Conservation (phyloP, 2,113 vertebrate species). For the Cinclus cinclus region DNA sequence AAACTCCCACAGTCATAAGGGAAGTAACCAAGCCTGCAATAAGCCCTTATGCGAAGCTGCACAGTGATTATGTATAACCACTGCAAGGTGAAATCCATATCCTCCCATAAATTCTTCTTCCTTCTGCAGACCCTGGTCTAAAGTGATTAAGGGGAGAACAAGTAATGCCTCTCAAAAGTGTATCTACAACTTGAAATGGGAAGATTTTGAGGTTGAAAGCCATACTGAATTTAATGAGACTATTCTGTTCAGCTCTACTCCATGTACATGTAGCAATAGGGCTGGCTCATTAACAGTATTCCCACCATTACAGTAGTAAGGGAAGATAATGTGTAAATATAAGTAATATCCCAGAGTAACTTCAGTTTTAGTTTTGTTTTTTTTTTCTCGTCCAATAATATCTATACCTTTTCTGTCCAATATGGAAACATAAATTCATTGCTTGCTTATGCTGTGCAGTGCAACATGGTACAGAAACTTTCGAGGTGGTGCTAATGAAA, state of each 20-base stretch:
- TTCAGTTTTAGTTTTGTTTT: neutral
- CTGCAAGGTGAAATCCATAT: neutral
- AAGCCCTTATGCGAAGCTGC: neutral
- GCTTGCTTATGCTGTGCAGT: neutral
- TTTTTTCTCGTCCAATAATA: neutral
- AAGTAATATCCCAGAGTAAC: neutral
- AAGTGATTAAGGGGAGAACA: neutral
- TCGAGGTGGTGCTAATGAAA: neutral
- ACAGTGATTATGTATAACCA: neutral
- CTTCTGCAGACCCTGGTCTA: neutral
- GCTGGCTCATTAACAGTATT: neutral
- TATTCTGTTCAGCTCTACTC: neutral
- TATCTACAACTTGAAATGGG: neutral
- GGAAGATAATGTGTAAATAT: neutral
- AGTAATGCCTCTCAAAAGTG: neutral
- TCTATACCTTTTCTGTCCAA: neutral
- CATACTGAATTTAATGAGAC: neutral
- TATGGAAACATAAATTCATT: neutral
- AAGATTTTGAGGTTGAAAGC: neutral
- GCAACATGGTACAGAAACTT: neutral
- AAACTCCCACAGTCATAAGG: neutral
- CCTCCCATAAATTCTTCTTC: neutral
- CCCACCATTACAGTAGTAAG: neutral
- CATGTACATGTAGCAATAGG: rapidly evolving
- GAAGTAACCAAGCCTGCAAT: neutral